Evolutionary conservation across 2,797 vertebrate species (phyloP).

Genomic region (Poecilia gillii): DNA sequence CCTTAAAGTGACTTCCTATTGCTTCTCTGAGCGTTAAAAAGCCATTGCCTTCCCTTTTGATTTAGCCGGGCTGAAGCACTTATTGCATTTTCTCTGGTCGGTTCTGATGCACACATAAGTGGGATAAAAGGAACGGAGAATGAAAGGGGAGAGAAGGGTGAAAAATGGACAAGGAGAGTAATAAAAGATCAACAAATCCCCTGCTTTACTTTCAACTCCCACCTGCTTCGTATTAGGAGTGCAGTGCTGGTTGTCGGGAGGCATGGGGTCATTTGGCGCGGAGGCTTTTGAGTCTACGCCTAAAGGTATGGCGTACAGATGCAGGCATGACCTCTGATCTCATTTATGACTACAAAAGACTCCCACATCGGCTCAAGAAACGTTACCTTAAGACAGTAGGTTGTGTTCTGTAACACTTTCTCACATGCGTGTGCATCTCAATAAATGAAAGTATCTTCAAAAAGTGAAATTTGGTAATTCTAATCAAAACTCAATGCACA

Average conservation of each 20-base stretch:
- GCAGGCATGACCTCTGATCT: conserved; percentile 47
- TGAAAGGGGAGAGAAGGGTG: conserved; percentile 2
- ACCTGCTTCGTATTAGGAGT: conserved; percentile 78
- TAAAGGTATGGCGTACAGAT: conserved; percentile 71
- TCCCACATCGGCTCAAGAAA: conserved; percentile 52
- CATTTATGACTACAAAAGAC: conserved; percentile 43
- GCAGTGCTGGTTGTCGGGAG: conserved; percentile 47
- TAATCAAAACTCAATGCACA: background rate
- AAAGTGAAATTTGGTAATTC: background rate
- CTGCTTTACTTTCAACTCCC: conserved; percentile 63
- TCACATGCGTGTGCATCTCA: conserved; percentile 33
- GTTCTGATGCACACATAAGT: conserved; percentile 58
- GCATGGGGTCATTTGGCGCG: conserved; percentile 52
- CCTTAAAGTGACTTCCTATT: conserved; percentile 75
- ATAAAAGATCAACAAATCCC: conserved; percentile 59
- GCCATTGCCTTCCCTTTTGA: conserved; percentile 47
- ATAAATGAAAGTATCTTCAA: background rate
- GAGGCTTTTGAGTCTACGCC: conserved; percentile 50
- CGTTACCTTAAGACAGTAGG: conserved; percentile 17
- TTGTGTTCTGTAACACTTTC: conserved; percentile 33
- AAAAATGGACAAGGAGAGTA: conserved; percentile 25
- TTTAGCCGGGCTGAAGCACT: conserved; percentile 54
- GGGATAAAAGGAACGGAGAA: conserved; percentile 11
- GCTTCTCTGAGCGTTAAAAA: conserved; percentile 62
- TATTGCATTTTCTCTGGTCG: conserved; percentile 66